A percentile compares a stretch with the other conserved stretches of the same genome.
phyloP scores from a whole-genome alignment of 2,113 vertebrate species.

The Blennius ocellaris region DNA sequence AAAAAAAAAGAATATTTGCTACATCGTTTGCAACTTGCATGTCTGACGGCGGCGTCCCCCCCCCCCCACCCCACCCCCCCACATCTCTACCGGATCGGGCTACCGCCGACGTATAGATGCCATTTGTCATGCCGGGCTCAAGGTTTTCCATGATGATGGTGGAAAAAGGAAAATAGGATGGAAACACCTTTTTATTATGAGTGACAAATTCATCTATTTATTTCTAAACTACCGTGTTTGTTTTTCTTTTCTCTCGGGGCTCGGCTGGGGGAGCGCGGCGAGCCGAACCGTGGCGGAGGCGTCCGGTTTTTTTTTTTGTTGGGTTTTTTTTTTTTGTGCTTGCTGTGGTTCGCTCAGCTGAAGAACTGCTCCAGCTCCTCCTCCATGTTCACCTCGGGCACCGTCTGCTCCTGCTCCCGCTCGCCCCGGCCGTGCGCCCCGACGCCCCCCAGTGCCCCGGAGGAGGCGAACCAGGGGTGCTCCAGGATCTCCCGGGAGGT shows the following conservation, averaged over 20 bases:
- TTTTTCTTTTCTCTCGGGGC: conserved; percentile 55
- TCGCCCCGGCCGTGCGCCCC: conserved; percentile 86
- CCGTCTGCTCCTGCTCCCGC: conserved; percentile 93
- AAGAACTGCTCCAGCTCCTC: conserved; percentile 98
- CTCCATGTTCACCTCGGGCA: conserved; percentile 98
- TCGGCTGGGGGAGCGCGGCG: conserved; percentile 63
- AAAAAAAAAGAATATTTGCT: conserved; percentile 75
- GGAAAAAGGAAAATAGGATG: conserved; percentile 72
- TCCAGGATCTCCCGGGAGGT: conserved; percentile 98
- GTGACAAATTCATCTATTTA: conserved; percentile 78
- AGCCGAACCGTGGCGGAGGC: conserved; percentile 69
- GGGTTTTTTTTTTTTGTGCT: conserved; percentile 79
- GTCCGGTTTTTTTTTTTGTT: too few relatives aligned
- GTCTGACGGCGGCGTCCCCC: conserved; percentile 74
- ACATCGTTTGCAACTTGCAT: conserved; percentile 83
- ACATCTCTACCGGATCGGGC: conserved; percentile 16
- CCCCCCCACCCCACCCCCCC: too few relatives aligned
- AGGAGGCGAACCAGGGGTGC: conserved; percentile 96
- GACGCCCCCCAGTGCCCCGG: conserved; percentile 84
- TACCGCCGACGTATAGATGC: conserved; percentile 59
- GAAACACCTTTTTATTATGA: conserved; percentile 77
- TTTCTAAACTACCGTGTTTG: conserved; percentile 76
- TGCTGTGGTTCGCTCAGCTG: conserved; percentile 89
- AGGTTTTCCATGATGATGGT: conserved; percentile 82
- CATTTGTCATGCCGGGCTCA: conserved; percentile 75